These are phyloP conservation scores for Erebia palarica DNA, from an alignment of 2,888 invertebrate genomes.

Conservation along the genomic window DNA sequence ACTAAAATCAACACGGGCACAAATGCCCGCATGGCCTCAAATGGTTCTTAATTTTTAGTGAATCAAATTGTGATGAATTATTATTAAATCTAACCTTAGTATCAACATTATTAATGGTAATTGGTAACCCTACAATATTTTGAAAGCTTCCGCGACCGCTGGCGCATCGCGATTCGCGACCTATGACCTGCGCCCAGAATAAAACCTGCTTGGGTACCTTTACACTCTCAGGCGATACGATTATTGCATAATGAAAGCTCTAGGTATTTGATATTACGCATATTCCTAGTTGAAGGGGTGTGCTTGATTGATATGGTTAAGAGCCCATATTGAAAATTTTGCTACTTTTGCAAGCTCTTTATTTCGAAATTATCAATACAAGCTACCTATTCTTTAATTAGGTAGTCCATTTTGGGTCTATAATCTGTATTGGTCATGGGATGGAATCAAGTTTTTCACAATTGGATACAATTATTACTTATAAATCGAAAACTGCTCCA, in stretches of 20 bases:
- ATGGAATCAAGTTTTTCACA: no score
- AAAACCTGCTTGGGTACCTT: conserved; percentile 8
- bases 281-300: conserved; percentile 1
- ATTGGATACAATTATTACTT: no score
- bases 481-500: no score
- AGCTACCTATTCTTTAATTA: no score
- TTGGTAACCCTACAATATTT: conserved; percentile 31
- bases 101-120: conserved; percentile 15
- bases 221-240: conserved; percentile 1
- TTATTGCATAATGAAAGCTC: conserved; percentile 8
- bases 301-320: no score
- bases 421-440: no score
- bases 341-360: no score
- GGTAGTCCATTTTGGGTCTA: no score
- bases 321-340: no score
- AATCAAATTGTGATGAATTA: no score
- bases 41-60: no score
- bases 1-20: neutral
- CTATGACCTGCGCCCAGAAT: conserved; percentile 29
- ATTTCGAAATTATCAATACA: no score
- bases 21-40: neutral
- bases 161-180: conserved; percentile 35
- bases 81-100: neutral
- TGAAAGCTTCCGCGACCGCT: conserved; percentile 33
- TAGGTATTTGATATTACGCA: neutral